Conservation (phyloP, 2,797 vertebrate species). For the Tiaroga cobitis region DNA sequence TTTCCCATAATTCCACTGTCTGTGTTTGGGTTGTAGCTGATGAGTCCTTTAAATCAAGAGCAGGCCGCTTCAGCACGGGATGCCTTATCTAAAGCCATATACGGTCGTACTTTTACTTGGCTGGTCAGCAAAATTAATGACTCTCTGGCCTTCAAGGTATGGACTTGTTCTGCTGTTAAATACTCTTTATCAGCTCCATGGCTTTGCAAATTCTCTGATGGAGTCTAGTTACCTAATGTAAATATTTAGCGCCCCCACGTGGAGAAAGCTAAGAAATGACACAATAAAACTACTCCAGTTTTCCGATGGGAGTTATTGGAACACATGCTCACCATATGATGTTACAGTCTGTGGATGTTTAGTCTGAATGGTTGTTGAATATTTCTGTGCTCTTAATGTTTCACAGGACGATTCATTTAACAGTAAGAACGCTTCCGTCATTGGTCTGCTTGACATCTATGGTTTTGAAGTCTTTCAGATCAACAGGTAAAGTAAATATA, state of each 20-base stretch:
- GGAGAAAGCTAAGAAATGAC: slow-evolving; percentile 16
- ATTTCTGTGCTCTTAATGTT: slow-evolving; percentile 4
- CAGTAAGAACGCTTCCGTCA: slow-evolving; percentile 83
- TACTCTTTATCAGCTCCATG: neutral
- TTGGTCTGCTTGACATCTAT: slow-evolving; percentile 97
- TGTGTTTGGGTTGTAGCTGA: slow-evolving; percentile 76
- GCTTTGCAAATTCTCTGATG: neutral
- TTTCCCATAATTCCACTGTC: slow-evolving; percentile 25
- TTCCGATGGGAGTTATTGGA: neutral
- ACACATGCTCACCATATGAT: slow-evolving; percentile 17
- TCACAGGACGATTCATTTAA: slow-evolving; percentile 82
- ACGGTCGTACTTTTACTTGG: slow-evolving; percentile 97
- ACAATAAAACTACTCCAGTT: neutral
- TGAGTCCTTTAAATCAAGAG: slow-evolving; percentile 95
- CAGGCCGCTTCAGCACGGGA: slow-evolving; percentile 92
- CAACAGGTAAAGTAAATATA: slow-evolving; percentile 83
- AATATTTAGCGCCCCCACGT: slow-evolving; percentile 48
- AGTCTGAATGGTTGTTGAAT: slow-evolving; percentile 29
- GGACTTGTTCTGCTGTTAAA: neutral
- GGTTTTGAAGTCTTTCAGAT: slow-evolving; percentile 98
- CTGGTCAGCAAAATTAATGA: slow-evolving; percentile 94
- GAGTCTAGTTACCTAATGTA: neutral
- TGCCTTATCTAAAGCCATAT: slow-evolving; percentile 92
- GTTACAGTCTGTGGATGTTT: slow-evolving; percentile 24
- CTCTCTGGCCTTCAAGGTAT: slow-evolving; percentile 90